phyloP scores from a whole-genome alignment of 2,113 vertebrate species.

The Chlamydotis undulata region DNA sequence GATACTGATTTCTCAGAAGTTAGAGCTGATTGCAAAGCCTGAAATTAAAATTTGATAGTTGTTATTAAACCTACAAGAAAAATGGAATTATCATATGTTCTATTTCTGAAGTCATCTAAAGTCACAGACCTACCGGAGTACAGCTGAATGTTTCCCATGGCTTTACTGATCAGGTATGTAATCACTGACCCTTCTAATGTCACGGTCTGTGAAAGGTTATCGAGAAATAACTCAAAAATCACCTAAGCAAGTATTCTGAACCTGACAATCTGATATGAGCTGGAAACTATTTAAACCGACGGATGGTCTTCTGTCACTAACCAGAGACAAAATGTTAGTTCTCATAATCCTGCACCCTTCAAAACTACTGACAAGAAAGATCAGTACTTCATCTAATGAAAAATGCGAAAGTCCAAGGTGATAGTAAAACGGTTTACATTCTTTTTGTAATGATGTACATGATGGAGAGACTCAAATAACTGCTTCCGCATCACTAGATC shows the following conservation, averaged over 20 bases:
- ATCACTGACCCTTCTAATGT: neutral
- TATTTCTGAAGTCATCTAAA: neutral
- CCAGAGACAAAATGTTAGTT: neutral
- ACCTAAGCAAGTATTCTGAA: neutral
- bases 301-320: neutral
- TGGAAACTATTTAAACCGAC: neutral
- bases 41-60: slow-evolving; percentile 54
- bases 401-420: neutral
- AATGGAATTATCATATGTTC: neutral
- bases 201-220: neutral
- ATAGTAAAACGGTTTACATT: neutral
- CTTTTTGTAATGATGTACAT: neutral
- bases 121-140: neutral
- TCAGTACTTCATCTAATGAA: neutral
- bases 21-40: slow-evolving; percentile 54
- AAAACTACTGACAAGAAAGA: neutral
- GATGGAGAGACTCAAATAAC: neutral
- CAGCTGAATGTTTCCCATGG: neutral
- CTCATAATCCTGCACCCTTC: neutral
- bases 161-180: neutral
- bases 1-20: slow-evolving; percentile 6
- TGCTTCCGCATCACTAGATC: neutral
- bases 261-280: neutral
- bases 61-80: neutral
- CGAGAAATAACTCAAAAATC: neutral